Percentiles rank a stretch among this genome's conserved stretches.
phyloP scores from a whole-genome alignment of 1,140 invertebrate species.

The Papilio glaucus region DNA sequence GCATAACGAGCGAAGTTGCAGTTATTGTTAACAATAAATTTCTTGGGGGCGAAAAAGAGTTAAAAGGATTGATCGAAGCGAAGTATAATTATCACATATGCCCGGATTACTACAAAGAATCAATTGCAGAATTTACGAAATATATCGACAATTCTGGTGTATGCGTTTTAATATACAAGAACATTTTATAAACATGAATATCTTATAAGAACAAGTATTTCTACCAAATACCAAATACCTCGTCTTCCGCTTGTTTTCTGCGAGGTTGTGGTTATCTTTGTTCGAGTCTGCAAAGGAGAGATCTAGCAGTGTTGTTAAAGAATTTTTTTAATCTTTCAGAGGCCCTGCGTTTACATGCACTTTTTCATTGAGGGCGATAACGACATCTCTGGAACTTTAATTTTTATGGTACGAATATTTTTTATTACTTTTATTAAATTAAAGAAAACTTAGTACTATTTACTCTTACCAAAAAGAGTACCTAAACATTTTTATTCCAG shows the following conservation, averaged over 20 bases:
- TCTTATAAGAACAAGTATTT: neutral
- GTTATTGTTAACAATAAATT: constrained; percentile 74
- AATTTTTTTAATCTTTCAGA: constrained; percentile 64
- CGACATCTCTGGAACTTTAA: constrained; percentile 67
- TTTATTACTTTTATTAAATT: neutral
- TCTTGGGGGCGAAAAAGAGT: constrained; percentile 75
- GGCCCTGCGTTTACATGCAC: constrained; percentile 79
- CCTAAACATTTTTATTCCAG: constrained; percentile 64
- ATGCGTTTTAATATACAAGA: constrained; percentile 42
- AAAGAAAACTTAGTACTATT: too few relatives aligned
- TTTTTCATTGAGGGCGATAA: constrained; percentile 70
- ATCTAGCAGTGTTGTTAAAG: neutral
- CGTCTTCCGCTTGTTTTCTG: too few relatives aligned
- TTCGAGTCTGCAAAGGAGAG: too few relatives aligned
- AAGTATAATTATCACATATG: constrained; percentile 69
- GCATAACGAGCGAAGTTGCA: constrained; percentile 64
- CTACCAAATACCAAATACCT: too few relatives aligned
- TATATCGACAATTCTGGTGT: constrained; percentile 62
- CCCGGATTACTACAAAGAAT: constrained; percentile 73
- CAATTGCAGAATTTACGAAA: constrained; percentile 61
- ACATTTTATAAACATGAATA: constrained; percentile 9
- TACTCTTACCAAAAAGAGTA: too few relatives aligned
- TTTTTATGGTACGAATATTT: constrained; percentile 75
- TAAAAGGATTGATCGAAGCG: constrained; percentile 68
- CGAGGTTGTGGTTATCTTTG: too few relatives aligned